Base-by-base conservation (phyloP, 2,888 invertebrate species). In the Epistrophe grossulariae region DNA sequence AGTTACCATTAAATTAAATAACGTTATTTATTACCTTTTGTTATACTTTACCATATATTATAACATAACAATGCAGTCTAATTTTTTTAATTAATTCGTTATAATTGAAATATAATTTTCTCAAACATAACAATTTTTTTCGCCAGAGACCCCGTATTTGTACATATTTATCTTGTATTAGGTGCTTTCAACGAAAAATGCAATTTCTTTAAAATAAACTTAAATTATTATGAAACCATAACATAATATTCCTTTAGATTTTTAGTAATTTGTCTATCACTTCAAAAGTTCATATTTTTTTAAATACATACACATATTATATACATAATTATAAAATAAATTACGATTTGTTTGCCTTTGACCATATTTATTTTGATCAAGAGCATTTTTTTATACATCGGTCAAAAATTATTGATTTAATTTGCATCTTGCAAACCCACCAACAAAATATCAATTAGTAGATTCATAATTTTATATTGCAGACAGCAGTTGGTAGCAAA, bases 11-110 rank as follows among this genome's bases (percentile, higher is more conserved):
- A n/a, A 66, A 59, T 68, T 62, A 35, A 74, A 57, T 74, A 70
- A 19, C 60, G 17, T 50, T 28, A 28, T 79, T 60, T 28, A 24
- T 84, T 83, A 70, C 79, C 74, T 84, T 74, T 55, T 11, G 17
- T 74, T 80, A 80, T 74, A 79, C 59, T 28, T 68, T 62, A 74
- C 64, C 74, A 80, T 71, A 28, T 17, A 60, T 40, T n/a, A n/a
- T n/a, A 60, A 68, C 13, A 19, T 72, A 79, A 76, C 76, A 80
- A 80, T 59, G 80, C 83, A 79, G 78, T 78, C 72, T 60, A 68
- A 50, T 59, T 55, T 38, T 55, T 59, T 40, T 24, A 4, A 19
- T 74, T 48, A n/a, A 55, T 45, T 62, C 17, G 15, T 17, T 2
- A 43, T 35, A 52, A n/a, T 11, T 48, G 35, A 17, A 35, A 60